phyloP scores from a whole-genome alignment of 2,888 invertebrate species.

The Drosophila ustulata region DNA sequence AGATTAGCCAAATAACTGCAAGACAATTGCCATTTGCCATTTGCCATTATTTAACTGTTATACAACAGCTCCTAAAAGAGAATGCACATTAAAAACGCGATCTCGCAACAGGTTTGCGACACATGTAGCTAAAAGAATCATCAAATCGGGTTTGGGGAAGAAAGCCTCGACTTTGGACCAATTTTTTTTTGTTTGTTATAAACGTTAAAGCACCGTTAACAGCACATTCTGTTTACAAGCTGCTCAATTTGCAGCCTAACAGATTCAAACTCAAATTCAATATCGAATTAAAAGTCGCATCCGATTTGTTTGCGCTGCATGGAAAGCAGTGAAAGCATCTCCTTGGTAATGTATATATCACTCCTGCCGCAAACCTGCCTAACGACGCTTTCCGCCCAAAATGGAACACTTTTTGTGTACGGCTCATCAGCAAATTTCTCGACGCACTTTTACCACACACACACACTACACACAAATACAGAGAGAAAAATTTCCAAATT shows the following conservation, averaged over 20 bases:
- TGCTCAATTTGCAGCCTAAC: constrained; percentile 8
- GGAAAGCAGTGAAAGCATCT: constrained; percentile 64
- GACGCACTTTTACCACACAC: constrained; percentile 65
- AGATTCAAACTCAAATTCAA: constrained; percentile 20
- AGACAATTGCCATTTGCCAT: constrained; percentile 2
- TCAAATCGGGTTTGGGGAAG: constrained; percentile 37
- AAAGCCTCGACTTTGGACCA: constrained; percentile 39
- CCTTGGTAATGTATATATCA: constrained; percentile 19
- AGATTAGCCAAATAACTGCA: constrained; percentile 7
- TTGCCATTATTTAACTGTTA: constrained; percentile 68
- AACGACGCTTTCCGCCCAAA: constrained; percentile 52
- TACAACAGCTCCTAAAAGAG: constrained; percentile 56
- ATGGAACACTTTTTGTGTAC: constrained; percentile 44
- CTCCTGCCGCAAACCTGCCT: constrained; percentile 49
- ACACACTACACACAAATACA: constrained; percentile 30
- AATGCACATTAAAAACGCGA: constrained; percentile 1
- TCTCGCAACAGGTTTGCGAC: constrained; percentile 52
- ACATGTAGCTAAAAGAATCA: constrained; percentile 7
- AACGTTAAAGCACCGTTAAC: constrained; percentile 55
- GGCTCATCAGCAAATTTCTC: constrained; percentile 33
- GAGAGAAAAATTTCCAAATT: background rate
- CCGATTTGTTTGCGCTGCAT: constrained; percentile 18
- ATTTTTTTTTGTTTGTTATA: constrained; percentile 16
- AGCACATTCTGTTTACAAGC: constrained; percentile 46
- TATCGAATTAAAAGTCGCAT: constrained; percentile 18